phyloP scores from a whole-genome alignment of 2,797 vertebrate genomes.

The Oreortyx pictus region DNA sequence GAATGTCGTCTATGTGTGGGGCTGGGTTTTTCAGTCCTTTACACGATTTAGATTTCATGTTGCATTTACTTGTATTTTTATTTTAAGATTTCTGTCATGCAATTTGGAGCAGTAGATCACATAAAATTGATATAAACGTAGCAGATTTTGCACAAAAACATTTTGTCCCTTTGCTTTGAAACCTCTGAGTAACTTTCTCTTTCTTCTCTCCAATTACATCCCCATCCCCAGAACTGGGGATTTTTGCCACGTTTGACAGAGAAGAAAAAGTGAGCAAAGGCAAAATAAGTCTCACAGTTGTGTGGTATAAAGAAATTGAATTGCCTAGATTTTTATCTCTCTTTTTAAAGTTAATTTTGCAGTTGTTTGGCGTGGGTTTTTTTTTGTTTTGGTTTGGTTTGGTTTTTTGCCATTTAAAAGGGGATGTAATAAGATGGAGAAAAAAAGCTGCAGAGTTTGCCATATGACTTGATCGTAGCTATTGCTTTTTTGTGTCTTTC shows the following conservation, averaged over 20 bases:
- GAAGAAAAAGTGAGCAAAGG: neutral
- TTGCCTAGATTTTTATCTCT: neutral
- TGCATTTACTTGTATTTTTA: constrained; percentile 44
- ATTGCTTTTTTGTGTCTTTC: neutral
- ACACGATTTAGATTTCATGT: constrained; percentile 40
- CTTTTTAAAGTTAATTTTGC: neutral
- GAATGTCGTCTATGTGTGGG: constrained; percentile 62
- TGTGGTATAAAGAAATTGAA: neutral
- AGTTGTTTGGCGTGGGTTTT: neutral
- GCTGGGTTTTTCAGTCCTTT: constrained; percentile 49
- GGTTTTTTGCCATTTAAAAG: neutral
- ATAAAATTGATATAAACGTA: neutral
- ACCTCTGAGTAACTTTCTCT: neutral
- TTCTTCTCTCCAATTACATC: neutral
- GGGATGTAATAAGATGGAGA: neutral
- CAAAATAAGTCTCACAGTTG: neutral
- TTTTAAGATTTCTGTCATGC: neutral
- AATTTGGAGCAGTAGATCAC: neutral
- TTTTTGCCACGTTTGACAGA: neutral
- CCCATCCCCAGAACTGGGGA: neutral
- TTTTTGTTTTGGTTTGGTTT: neutral
- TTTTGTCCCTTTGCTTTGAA: neutral
- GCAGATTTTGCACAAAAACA: neutral
- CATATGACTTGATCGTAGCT: neutral
- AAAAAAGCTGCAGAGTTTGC: neutral